Evolutionary conservation across 2,888 invertebrate species (phyloP), one percentile per base, ranked within the genome.

Genomic region (Pachymerium ferrugineum): DNA sequence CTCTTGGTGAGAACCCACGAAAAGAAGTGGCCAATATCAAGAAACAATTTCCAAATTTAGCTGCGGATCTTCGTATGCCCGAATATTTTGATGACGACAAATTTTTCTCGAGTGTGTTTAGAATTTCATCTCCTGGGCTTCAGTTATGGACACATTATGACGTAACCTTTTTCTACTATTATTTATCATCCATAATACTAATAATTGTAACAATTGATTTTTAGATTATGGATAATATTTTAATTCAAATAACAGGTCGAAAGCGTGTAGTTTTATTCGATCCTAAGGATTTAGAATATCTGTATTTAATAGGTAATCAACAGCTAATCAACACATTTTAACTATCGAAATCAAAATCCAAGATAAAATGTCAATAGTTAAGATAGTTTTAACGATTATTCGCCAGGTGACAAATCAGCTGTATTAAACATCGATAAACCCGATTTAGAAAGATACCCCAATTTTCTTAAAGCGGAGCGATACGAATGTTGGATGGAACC

Each of bases 121-220:
- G 86, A 35, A 83, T 86, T 70, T 83, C 84, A 22, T 86, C 86
- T 1, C 78, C 82, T 38, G 81, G 81, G 14, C 78, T 85, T 16
- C 85, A 84, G 76, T 78, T 86, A 22, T 86, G 86, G 86, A 86
- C 86, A 3, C 86, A 86, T 79, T 86, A 86, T 80, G 86, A 86
- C 81, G 84, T 86, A 79, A 4, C 3, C 28, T 25, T 68, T 25
- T 29, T 68, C 3, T 19, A 28, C 12, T 29, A n/a, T 16, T 68
- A n/a, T 2, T 16, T n/a, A 10, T 14, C 10, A 10, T 10, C 8
- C 10, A 35, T 35, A 10, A 10, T 35, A 10, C 8, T 35, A 35
- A 35, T 8, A 35, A 35, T 35, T 35, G 8, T 10, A 8, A 35
- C 35, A 35, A 10, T 35, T 35, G 14, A 35, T 73, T 74, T 73